A percentile compares a stretch with the other conserved stretches of the same genome.
phyloP scores from a whole-genome alignment of 1,140 invertebrate genomes.

The Andricus grossulariae region DNA sequence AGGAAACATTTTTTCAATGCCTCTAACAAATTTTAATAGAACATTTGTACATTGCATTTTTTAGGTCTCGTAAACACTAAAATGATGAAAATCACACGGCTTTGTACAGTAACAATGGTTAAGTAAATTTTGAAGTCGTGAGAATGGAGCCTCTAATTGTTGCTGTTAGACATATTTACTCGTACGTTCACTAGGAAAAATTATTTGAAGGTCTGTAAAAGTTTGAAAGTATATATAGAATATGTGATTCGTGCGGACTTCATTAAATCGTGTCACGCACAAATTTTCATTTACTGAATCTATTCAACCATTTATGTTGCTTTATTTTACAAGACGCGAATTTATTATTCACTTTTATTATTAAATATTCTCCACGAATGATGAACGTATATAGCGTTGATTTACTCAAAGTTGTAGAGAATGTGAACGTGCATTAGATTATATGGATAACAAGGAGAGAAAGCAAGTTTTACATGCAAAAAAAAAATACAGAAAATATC shows the following conservation, averaged over 20 bases:
- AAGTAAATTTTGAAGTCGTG: slow-evolving; percentile 11
- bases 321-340: slow-evolving; percentile 11
- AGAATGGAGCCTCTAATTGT: neutral
- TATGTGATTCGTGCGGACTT: slow-evolving; percentile 4
- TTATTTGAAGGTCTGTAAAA: slow-evolving; percentile 18
- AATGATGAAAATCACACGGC: neutral
- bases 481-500: no score
- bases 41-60: neutral
- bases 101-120: neutral
- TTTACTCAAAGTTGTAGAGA: neutral
- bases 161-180: slow-evolving; percentile 4
- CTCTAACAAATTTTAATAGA: neutral
- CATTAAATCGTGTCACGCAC: slow-evolving; percentile 30
- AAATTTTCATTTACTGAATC: neutral
- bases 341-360: slow-evolving; percentile 1
- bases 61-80: neutral
- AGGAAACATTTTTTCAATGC: neutral
- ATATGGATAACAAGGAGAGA: no score
- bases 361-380: neutral
- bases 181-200: neutral
- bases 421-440: no score
- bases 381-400: neutral
- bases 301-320: neutral
- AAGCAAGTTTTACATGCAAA: no score
- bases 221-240: slow-evolving; percentile 5